These are phyloP conservation scores for Sebastes dallii DNA, from an alignment of 2,797 vertebrate species.

Conservation along the genomic window DNA sequence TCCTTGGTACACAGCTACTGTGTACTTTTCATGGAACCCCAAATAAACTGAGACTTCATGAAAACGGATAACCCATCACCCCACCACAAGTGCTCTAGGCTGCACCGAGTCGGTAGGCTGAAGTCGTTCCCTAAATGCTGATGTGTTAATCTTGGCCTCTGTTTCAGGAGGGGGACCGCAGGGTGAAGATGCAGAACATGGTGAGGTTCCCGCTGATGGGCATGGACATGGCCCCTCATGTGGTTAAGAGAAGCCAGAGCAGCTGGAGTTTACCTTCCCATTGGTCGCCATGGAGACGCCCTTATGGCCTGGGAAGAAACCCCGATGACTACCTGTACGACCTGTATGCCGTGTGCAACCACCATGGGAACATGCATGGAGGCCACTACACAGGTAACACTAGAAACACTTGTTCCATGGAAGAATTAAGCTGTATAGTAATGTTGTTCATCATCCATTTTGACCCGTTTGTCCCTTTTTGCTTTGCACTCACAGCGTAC, in stretches of 20 bases:
- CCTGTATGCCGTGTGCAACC: constrained; percentile 98
- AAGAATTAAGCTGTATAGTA: neutral
- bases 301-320: constrained; percentile 94
- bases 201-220: constrained; percentile 92
- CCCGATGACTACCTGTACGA: constrained; percentile 98
- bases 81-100: neutral
- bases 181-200: constrained; percentile 98
- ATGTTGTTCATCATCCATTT: neutral
- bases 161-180: constrained; percentile 91
- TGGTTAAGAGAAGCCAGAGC: constrained; percentile 98
- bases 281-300: constrained; percentile 98
- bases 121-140: neutral
- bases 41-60: neutral
- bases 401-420: neutral
- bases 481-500: constrained; percentile 81
- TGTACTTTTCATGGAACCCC: neutral
- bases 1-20: neutral
- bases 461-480: neutral
- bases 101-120: no score
- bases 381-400: constrained; percentile 96
- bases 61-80: neutral
- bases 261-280: constrained; percentile 99
- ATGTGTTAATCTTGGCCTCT: neutral
- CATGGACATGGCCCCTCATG: constrained; percentile 98
- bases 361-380: constrained; percentile 98